A percentile compares a stretch with the other conserved stretches of the same genome.
Evolutionary conservation across 53 echinoderm and acorn worm genomes (phyloP).

Genomic region (Antedon mediterranea): DNA sequence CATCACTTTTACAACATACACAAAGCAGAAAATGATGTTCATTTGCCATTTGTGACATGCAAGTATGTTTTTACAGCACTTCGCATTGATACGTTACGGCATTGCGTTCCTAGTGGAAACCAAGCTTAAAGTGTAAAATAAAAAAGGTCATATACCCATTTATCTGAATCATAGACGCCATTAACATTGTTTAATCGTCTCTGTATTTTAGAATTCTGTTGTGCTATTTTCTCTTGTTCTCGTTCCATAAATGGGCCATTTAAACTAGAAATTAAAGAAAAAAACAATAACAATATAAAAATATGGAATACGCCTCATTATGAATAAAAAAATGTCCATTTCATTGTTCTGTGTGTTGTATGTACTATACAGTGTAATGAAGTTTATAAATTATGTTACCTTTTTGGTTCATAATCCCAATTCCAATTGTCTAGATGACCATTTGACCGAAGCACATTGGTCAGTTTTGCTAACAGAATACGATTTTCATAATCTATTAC

Average conservation of each 20-base stretch:
- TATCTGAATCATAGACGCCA: slow-evolving; percentile 40
- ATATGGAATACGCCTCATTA: too few species aligned
- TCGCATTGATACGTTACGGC: too few species aligned
- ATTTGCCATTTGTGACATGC: too few species aligned
- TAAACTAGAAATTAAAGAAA: slow-evolving; percentile 28
- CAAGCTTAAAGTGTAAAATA: neutral
- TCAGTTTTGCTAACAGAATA: slow-evolving; percentile 70
- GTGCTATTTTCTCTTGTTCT: slow-evolving; percentile 52
- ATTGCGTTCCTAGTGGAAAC: neutral
- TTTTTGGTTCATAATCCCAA: slow-evolving; percentile 76
- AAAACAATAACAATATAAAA: too few species aligned
- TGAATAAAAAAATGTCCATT: too few species aligned
- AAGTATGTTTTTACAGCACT: too few species aligned
- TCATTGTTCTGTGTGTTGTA: too few species aligned
- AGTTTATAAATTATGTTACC: slow-evolving; percentile 17
- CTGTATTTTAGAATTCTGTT: slow-evolving; percentile 44
- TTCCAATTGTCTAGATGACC: slow-evolving; percentile 89
- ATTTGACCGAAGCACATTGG: slow-evolving; percentile 62
- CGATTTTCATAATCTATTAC: slow-evolving; percentile 81
- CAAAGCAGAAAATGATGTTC: too few species aligned
- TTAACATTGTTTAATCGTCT: slow-evolving; percentile 40
- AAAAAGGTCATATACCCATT: slow-evolving; percentile 31
- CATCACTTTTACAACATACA: too few species aligned
- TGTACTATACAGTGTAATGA: too few species aligned
- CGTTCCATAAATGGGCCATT: slow-evolving; percentile 42